A percentile compares a stretch with the other conserved stretches of the same genome.
Evolutionary conservation across 2,113 vertebrate genomes (phyloP).

Genomic region (Coryphaenoides rupestris): DNA sequence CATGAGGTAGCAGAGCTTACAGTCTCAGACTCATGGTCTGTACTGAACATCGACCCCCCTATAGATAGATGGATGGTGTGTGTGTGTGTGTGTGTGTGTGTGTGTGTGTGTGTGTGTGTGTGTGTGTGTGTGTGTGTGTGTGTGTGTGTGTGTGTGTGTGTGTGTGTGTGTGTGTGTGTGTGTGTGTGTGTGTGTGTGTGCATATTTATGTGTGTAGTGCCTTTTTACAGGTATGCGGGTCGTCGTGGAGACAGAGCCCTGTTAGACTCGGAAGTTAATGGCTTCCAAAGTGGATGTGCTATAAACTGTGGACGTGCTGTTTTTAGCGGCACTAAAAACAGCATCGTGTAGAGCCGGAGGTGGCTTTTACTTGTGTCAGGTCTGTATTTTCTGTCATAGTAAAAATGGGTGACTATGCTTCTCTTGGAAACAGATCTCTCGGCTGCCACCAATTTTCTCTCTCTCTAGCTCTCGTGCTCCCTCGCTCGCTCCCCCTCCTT

Average conservation of each 20-base stretch:
- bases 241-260: background rate
- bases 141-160: too few species aligned
- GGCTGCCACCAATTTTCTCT: background rate
- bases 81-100: too few species aligned
- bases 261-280: background rate
- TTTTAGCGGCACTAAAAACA: slow-evolving; percentile 22
- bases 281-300: background rate
- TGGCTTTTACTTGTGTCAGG: slow-evolving; percentile 8
- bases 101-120: too few species aligned
- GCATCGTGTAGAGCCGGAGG: slow-evolving; percentile 10
- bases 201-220: background rate
- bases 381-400: slow-evolving; percentile 1
- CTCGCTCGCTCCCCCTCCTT: too few species aligned
- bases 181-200: too few species aligned
- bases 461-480: background rate
- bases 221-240: background rate
- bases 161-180: too few species aligned
- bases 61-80: too few species aligned
- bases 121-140: too few species aligned
- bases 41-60: too few species aligned
- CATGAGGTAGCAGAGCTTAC: too few species aligned
- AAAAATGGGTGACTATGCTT: slow-evolving; percentile 13
- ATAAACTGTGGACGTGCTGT: slow-evolving; percentile 2
- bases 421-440: background rate
- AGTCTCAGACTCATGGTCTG: too few species aligned